phyloP scores from a whole-genome alignment of 2,113 vertebrate genomes.

The Hystrix cristata region DNA sequence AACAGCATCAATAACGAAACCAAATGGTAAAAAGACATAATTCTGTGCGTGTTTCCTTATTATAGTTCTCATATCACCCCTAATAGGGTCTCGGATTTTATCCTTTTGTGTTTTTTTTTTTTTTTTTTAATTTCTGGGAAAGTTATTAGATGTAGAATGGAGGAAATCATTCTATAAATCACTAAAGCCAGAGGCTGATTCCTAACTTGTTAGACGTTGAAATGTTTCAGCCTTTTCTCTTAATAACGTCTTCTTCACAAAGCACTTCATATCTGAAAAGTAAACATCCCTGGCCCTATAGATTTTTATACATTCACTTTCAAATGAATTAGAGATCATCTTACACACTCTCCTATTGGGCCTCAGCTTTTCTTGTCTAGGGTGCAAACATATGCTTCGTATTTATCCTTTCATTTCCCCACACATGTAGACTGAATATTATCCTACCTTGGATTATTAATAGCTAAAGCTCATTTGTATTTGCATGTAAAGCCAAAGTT shows the following conservation, averaged over 20 bases:
- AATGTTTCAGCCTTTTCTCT: background rate
- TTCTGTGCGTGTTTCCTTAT: background rate
- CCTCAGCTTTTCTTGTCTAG: conserved; percentile 11
- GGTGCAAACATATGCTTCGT: background rate
- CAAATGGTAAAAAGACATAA: background rate
- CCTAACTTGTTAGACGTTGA: conserved; percentile 23
- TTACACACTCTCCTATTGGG: background rate
- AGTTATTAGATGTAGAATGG: background rate
- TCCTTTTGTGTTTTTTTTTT: background rate
- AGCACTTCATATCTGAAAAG: conserved; percentile 32
- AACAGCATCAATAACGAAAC: background rate
- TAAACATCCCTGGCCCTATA: background rate
- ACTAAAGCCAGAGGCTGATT: background rate
- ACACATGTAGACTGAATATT: background rate
- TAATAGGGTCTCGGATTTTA: background rate
- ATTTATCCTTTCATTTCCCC: conserved; percentile 23
- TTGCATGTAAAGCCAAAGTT: conserved; percentile 69
- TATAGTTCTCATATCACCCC: background rate
- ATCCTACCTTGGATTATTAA: conserved; percentile 27
- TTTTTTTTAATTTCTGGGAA: background rate
- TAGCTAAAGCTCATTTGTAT: conserved; percentile 59
- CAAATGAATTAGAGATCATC: conserved; percentile 29
- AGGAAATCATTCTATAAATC: conserved; percentile 34
- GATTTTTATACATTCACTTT: conserved; percentile 55
- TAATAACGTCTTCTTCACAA: background rate